Evolutionary conservation across 2,797 vertebrate genomes (phyloP), one percentile per base, ranked within the genome.

Genomic region (Anguilla obscura): DNA sequence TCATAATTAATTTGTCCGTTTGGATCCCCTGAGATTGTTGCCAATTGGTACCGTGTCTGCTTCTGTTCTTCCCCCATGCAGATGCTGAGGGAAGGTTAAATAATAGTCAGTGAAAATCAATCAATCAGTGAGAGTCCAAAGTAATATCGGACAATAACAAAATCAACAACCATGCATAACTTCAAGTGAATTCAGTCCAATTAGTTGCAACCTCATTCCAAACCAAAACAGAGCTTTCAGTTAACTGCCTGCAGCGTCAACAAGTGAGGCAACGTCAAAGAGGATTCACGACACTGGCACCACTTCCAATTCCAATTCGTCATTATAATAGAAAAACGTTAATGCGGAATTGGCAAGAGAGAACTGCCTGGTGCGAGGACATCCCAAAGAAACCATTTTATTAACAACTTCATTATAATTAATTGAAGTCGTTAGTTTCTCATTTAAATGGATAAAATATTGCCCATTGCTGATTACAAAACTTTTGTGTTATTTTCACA

Each of bases 371-470:
- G 21, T 66, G 30, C 33, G 30, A 85, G 16, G 1, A 58, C 36
- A 56, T 85, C 58, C 84, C 54, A 63, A 63, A 58, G 54, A 85
- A 85, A 58, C 52, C 54, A 60, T 60, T 85, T 85, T 85, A 30
- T 60, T 85, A 7, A 85, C 54, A 66, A 60, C 21, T 85, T 85
- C 84, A 85, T 85, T 85, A 24, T 8, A 85, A 66, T 85, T 85
- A 85, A 60, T 63, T 85, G 54, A 12, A 85, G 36, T 2, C 4
- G 30, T 24, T 36, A 24, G 54, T 85, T 85, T 36, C 56, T 36
- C 16, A 36, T 63, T 85, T 63, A 27, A 85, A 36, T 85, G n/a
- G 16, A 18, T 33, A 36, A 14, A 21, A 85, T 14, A 82, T 82
- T 82, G 79, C 18, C 21, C 21, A 82, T 50, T 45, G 24, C 45